Base-by-base conservation (phyloP, 2,113 vertebrate genomes). In the Leptosomus discolor region DNA sequence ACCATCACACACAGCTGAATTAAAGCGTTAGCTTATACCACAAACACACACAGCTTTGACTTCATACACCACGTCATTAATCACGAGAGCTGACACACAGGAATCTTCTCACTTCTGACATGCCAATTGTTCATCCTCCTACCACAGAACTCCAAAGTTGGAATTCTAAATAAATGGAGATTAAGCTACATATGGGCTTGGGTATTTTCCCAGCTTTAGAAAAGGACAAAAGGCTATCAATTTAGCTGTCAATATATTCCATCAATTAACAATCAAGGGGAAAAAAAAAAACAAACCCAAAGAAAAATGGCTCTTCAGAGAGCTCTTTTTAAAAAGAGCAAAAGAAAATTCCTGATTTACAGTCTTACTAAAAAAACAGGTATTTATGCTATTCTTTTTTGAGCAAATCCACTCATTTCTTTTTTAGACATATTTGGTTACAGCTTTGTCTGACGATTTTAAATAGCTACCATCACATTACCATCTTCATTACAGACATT, bases 141-240 rank as follows among this genome's bases (percentile, higher is more conserved):
- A 61, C 12, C n/a, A 67, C 0, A 65, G 9, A 73, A 80, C 12
- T 60, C 26, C 27, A 37, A 37, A 78, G 39, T 0, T 39, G 27
- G 36, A 93, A 65, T 53, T 61, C 54, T 67, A 43, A 74, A 65
- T 27, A 90, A 73, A 56, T 3, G 1, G 21, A 54, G 30, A 67
- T 45, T 20, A 76, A 86, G 9, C 26, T 58, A 84, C 13, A 5
- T 13, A 29, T 0, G 0, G 11, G 12, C 6, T 56, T 43, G 13
- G 0, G 0, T 27, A 61, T 43, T 34, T 77, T 84, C 30, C 30
- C 24, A 61, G 22, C 21, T 70, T 81, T 34, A 36, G 74, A 75
- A 78, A 53, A 9, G n/a, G 18, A 88, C 12, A 67, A 65, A 61
- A 57, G 6, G 4, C 41, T 13, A 73, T 27, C 17, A 57, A 15